These are phyloP conservation scores for Mactromeris polynyma DNA, from an alignment of 2,888 invertebrate genomes.

Conservation along the genomic window DNA sequence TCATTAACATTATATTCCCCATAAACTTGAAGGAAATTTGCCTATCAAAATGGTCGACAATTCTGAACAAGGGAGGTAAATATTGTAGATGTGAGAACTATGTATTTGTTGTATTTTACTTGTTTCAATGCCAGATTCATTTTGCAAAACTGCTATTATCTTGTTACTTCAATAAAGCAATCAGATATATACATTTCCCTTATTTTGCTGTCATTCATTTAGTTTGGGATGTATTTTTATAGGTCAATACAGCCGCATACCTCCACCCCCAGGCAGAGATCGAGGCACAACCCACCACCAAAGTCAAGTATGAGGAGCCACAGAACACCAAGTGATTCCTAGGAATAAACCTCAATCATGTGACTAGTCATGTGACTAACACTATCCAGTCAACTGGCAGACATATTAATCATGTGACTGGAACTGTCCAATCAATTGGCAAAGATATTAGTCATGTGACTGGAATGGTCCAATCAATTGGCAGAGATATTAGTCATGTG, in stretches of 20 bases:
- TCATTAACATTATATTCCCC: too few relatives aligned
- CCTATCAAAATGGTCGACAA: too few relatives aligned
- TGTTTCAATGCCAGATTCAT: too few relatives aligned
- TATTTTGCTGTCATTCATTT: background rate
- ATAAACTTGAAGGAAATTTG: too few relatives aligned
- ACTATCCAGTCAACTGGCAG: slow-evolving; percentile 4
- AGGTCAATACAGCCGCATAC: slow-evolving; percentile 11
- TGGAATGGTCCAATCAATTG: background rate
- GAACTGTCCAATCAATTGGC: background rate
- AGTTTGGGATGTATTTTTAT: background rate
- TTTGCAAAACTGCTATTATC: too few relatives aligned
- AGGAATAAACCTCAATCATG: background rate
- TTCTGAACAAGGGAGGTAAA: too few relatives aligned
- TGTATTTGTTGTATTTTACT: too few relatives aligned
- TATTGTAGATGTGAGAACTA: too few relatives aligned
- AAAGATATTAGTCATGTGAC: background rate
- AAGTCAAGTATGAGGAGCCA: slow-evolving; percentile 77
- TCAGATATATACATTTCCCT: background rate
- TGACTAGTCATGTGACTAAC: background rate
- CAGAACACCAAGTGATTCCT: slow-evolving; percentile 24
- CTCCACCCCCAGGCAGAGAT: slow-evolving; percentile 63
- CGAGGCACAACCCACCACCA: slow-evolving; percentile 71
- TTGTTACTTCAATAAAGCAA: too few relatives aligned
- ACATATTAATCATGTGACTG: slow-evolving; percentile 31
- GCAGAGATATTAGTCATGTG: background rate